Conservation (phyloP, 2,113 vertebrate species). For the Anarrhichthys ocellatus region DNA sequence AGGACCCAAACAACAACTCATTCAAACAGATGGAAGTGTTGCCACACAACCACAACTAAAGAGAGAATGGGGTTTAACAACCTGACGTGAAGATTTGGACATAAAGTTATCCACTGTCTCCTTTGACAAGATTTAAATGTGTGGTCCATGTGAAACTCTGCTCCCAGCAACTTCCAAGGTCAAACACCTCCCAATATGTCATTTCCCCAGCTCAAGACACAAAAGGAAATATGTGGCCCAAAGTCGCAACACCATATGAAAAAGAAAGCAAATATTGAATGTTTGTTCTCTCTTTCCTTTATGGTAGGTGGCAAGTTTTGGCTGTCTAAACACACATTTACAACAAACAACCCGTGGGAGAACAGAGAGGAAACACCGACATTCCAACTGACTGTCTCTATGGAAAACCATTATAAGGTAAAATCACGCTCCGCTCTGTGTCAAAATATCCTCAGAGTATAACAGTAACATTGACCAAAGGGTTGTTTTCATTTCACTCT, state of each 20-base stretch:
- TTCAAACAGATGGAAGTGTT: constrained; percentile 34
- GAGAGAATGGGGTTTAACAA: constrained; percentile 33
- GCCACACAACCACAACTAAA: constrained; percentile 32
- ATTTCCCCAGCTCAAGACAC: constrained; percentile 39
- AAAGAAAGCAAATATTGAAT: constrained; percentile 82
- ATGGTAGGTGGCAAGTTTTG: constrained; percentile 76
- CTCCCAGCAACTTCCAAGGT: constrained; percentile 52
- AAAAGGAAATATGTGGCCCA: constrained; percentile 76
- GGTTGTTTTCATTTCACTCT: constrained; percentile 47
- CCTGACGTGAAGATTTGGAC: constrained; percentile 5
- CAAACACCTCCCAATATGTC: constrained; percentile 54
- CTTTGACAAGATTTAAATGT: constrained; percentile 35
- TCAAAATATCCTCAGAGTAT: constrained; percentile 26
- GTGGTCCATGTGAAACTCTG: constrained; percentile 44
- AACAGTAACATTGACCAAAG: constrained; percentile 43
- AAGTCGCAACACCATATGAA: constrained; percentile 74
- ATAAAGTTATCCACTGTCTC: constrained; percentile 14
- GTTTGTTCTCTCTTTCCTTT: constrained; percentile 80
- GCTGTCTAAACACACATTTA: constrained; percentile 78
- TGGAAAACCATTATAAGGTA: constrained; percentile 44
- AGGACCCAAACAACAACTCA: constrained; percentile 2
- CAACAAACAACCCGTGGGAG: constrained; percentile 73
- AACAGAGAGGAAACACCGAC: constrained; percentile 52
- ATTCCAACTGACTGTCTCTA: constrained; percentile 72
- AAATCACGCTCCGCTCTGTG: constrained; percentile 17